These are phyloP conservation scores for Pecten maximus DNA, from an alignment of 2,888 invertebrate species.

Conservation along the genomic window DNA sequence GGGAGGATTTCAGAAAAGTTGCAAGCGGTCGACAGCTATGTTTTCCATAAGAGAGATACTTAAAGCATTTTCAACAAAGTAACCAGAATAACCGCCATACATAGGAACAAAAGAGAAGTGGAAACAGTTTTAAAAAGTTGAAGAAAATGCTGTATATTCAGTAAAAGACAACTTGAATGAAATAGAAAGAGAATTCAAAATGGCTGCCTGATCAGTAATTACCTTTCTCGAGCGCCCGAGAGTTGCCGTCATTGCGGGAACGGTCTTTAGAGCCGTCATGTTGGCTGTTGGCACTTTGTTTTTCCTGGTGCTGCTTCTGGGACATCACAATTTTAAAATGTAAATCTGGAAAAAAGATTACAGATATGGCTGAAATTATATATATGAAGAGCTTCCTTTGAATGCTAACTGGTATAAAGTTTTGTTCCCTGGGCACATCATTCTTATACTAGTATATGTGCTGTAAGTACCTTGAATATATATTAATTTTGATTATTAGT, in stretches of 20 bases:
- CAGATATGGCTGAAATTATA: too few species aligned
- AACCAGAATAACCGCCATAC: not conserved
- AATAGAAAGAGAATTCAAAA: not conserved
- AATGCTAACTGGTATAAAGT: too few species aligned
- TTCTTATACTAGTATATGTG: too few species aligned
- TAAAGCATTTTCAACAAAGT: not conserved
- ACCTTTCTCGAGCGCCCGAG: constrained; percentile 64
- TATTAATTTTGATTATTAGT: too few species aligned
- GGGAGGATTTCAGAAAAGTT: too few species aligned
- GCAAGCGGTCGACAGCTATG: not conserved
- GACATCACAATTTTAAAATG: constrained; percentile 80
- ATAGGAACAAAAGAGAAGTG: not conserved
- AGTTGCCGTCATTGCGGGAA: constrained; percentile 55
- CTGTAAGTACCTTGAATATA: too few species aligned
- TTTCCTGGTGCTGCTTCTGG: constrained; percentile 64
- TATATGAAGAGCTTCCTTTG: too few species aligned
- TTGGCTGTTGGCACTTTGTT: constrained; percentile 61
- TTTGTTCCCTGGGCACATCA: too few species aligned
- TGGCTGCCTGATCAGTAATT: not conserved
- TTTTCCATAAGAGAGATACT: not conserved
- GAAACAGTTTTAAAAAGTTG: not conserved
- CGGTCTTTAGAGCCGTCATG: constrained; percentile 52
- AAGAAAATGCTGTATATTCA: not conserved
- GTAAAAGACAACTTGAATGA: not conserved
- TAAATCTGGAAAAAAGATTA: constrained; percentile 69